Evolutionary conservation across 2,797 vertebrate genomes (phyloP).

Genomic region (Craterocephalus amniculus): DNA sequence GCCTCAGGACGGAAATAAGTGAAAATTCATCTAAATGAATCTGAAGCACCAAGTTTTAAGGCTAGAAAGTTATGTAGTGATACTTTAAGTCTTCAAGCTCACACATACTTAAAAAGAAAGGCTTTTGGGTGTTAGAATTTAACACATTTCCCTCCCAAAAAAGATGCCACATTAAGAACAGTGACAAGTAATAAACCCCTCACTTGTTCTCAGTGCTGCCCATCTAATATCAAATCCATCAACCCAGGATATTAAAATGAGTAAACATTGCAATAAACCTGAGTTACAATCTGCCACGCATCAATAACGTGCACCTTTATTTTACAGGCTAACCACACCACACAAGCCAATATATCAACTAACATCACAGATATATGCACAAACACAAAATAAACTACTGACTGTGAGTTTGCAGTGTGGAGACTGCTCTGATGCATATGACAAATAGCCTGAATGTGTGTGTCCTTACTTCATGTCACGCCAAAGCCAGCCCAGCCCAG

Average conservation of each 20-base stretch:
- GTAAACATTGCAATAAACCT: conserved; percentile 38
- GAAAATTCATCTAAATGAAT: too few species aligned
- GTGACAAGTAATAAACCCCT: not conserved
- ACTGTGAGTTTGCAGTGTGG: conserved; percentile 26
- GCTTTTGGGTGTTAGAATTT: too few species aligned
- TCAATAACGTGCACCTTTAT: not conserved
- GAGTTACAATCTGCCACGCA: conserved; percentile 13
- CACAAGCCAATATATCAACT: conserved; percentile 3
- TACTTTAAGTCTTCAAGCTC: too few species aligned
- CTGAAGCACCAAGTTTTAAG: too few species aligned
- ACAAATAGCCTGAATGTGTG: conserved; percentile 41
- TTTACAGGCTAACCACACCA: conserved; percentile 7
- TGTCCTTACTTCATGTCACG: conserved; percentile 53
- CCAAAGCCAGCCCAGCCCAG: conserved; percentile 57
- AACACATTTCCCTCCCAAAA: too few species aligned
- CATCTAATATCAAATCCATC: conserved; percentile 23
- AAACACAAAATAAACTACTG: conserved; percentile 8
- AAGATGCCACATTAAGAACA: not conserved
- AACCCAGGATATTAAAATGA: conserved; percentile 39
- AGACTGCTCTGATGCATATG: conserved; percentile 30
- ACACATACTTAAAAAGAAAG: too few species aligned
- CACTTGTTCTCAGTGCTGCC: not conserved
- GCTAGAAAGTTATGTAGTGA: too few species aligned
- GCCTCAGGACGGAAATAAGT: too few species aligned
- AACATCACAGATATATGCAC: not conserved